Base-by-base conservation (phyloP, 2,888 invertebrate species). In the Tipula unca region DNA sequence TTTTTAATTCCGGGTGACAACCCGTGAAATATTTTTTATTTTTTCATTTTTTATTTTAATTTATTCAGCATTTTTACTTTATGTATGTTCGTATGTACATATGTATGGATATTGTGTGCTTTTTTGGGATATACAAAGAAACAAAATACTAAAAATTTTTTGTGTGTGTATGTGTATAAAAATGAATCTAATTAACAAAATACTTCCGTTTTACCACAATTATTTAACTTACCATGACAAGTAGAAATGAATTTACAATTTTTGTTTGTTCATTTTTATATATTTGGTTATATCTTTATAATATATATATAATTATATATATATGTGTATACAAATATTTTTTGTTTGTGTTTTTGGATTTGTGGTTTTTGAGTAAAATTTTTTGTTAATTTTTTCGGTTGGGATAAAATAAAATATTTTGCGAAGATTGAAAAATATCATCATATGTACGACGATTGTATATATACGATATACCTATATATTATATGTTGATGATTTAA, bases 131-230 rank as follows among this genome's bases (percentile, higher is more conserved):
- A 54, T 54, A 54, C 25, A 69, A 69, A 69, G 69, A 25, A 69
- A 69, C 69, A 69, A 69, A n/a, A n/a, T 8, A 6, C 25, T 25
- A 69, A 69, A 25, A 25, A 3, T 69, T 69, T 69, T 25, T 25
- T 69, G 25, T 32, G 32, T 32, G 32, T 32, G 3, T 32, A 3
- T 69, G 69, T 69, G 6, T 69, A 69, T 8, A 69, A 69, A 69
- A 69, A 69, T 25, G 69, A 69, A 69, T 69, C 69, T 69, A 69
- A 69, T 69, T 69, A 69, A 69, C 69, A 69, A 69, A 69, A 69
- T 69, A 69, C 69, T 69, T 69, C 69, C 69, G 69, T 69, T 69
- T 69, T 69, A 69, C 69, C 69, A 69, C 69, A 69, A 69, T 69
- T 69, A 69, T 69, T 69, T 69, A 69, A 69, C 69, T 69, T 69